phyloP scores from a whole-genome alignment of 2,113 vertebrate genomes.

The Ochotona princeps region DNA sequence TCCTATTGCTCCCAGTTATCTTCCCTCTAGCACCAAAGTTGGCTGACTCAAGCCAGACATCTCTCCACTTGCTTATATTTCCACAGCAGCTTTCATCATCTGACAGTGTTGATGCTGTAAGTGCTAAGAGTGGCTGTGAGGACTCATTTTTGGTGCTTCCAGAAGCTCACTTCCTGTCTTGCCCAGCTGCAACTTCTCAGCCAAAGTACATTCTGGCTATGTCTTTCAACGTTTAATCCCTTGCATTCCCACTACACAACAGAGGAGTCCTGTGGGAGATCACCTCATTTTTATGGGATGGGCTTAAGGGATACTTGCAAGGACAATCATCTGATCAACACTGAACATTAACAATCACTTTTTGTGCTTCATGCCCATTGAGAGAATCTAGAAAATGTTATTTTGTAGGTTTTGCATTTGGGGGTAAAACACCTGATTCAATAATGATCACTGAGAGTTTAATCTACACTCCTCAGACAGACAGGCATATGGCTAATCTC shows the following conservation, averaged over 20 bases:
- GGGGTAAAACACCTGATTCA: not conserved
- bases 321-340: not conserved
- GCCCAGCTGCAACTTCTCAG: not conserved
- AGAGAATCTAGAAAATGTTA: not conserved
- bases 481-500: not conserved
- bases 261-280: not conserved
- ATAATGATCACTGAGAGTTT: not conserved
- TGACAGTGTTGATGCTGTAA: conserved; percentile 26
- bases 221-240: not conserved
- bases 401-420: not conserved
- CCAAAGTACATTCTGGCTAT: not conserved
- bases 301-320: not conserved
- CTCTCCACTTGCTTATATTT: not conserved
- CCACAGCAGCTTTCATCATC: not conserved
- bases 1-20: not conserved
- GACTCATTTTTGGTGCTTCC: conserved; percentile 6
- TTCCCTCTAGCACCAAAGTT: not conserved
- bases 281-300: not conserved
- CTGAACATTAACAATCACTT: not conserved
- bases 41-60: not conserved
- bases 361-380: not conserved
- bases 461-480: not conserved
- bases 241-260: not conserved
- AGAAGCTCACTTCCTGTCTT: conserved; percentile 35
- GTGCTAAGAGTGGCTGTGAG: conserved; percentile 2